phyloP scores from a whole-genome alignment of 2,888 invertebrate species.

The Platycnemis pennipes region DNA sequence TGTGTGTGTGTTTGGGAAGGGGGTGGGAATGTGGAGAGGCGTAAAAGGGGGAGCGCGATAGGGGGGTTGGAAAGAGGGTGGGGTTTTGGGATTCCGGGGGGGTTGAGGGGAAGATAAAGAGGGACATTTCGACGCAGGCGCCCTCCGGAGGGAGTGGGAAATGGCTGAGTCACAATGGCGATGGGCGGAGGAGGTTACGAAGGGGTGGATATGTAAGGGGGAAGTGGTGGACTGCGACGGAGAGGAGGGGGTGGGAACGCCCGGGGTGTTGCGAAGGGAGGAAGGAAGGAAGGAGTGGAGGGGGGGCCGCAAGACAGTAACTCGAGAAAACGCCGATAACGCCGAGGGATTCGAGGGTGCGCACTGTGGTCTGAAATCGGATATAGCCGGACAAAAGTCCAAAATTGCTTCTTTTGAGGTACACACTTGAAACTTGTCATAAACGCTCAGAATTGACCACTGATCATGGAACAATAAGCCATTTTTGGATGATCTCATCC shows the following conservation, averaged over 20 bases:
- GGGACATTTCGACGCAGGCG: constrained; percentile 64
- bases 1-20: background rate
- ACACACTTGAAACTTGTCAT: no score
- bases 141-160: constrained; percentile 42
- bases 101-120: background rate
- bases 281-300: background rate
- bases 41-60: background rate
- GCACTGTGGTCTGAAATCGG: no score
- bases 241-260: background rate
- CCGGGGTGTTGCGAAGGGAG: background rate
- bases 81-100: background rate
- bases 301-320: background rate
- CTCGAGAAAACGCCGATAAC: constrained; percentile 35
- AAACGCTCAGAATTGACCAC: no score
- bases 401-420: no score
- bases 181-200: background rate
- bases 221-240: background rate
- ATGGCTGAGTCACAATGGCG: constrained; percentile 65
- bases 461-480: no score
- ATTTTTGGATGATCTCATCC: no score
- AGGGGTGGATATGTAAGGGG: background rate
- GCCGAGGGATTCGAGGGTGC: constrained; percentile 6
- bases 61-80: background rate
- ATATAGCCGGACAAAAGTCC: no score
- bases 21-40: constrained; percentile 10